phyloP scores from a whole-genome alignment of 2,888 invertebrate species.

The Pelosia muscerda region DNA sequence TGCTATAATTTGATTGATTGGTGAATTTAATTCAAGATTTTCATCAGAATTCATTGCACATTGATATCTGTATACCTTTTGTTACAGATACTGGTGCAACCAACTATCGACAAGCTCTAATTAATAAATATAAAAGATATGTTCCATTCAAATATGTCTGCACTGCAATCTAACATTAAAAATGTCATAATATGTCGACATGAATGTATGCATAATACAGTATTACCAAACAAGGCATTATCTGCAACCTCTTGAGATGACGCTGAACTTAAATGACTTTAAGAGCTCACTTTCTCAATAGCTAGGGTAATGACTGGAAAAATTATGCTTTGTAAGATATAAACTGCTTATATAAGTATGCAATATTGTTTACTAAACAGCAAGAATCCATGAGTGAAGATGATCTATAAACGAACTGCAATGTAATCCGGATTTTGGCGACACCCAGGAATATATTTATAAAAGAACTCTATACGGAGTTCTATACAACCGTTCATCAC shows the following conservation, averaged over 20 bases:
- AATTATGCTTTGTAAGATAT: conserved; percentile 3
- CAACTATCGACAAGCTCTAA: conserved; percentile 1
- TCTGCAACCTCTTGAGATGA: conserved; percentile 13
- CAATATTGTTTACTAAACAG: not conserved
- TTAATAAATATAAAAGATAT: not conserved
- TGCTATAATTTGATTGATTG: too few relatives aligned
- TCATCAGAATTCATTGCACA: not conserved
- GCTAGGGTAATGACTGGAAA: conserved; percentile 21
- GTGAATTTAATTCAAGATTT: not conserved
- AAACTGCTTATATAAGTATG: not conserved
- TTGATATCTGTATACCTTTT: not conserved
- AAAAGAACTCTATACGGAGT: too few relatives aligned
- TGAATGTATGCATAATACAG: conserved; percentile 33
- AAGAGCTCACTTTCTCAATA: conserved; percentile 15
- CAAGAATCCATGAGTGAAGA: too few relatives aligned
- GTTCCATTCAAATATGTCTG: conserved; percentile 1
- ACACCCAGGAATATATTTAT: too few relatives aligned
- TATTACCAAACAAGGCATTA: conserved; percentile 43
- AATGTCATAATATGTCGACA: conserved; percentile 22
- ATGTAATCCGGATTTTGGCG: too few relatives aligned
- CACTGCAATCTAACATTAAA: not conserved
- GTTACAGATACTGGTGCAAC: not conserved
- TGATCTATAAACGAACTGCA: too few relatives aligned
- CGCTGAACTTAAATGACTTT: conserved; percentile 10
- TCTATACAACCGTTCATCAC: too few relatives aligned